These are phyloP conservation scores for Chrysolina oricalcia DNA, from an alignment of 2,888 invertebrate genomes.

Conservation along the genomic window DNA sequence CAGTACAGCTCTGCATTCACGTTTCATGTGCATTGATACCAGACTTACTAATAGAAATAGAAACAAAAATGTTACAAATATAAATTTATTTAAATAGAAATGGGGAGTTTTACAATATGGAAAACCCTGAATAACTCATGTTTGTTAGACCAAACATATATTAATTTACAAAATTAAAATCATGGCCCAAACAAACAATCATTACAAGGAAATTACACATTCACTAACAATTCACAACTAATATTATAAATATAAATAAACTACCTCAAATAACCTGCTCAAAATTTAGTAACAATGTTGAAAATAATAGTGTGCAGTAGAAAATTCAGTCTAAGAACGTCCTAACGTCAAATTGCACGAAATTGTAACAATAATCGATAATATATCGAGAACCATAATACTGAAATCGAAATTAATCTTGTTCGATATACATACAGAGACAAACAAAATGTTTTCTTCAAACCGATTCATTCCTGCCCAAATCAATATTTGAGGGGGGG, in stretches of 20 bases:
- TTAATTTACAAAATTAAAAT: conserved; percentile 64
- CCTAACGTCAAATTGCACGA: conserved; percentile 48
- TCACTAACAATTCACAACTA: conserved; percentile 66
- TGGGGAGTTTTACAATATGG: conserved; percentile 68
- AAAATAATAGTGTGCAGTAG: conserved; percentile 34
- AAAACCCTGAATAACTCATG: conserved; percentile 66
- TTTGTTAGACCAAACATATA: conserved; percentile 63
- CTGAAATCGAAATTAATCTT: conserved; percentile 26
- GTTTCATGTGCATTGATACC: too few species aligned
- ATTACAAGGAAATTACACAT: conserved; percentile 61
- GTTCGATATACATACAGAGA: conserved; percentile 23
- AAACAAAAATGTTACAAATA: conserved; percentile 64
- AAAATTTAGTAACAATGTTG: conserved; percentile 56
- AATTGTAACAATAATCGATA: conserved; percentile 8
- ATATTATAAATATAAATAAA: conserved; percentile 56
- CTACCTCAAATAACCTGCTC: conserved; percentile 64
- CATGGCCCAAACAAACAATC: conserved; percentile 65
- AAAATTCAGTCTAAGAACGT: conserved; percentile 44
- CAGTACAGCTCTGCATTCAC: too few species aligned
- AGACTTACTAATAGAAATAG: not conserved
- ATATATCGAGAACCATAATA: conserved; percentile 24
- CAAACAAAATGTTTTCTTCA: not conserved
- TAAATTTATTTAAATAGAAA: conserved; percentile 72
- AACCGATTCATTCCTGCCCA: not conserved
- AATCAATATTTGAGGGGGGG: too few species aligned